A percentile compares a stretch with the other conserved stretches of the same genome.
Conservation (phyloP, 2,797 vertebrate species). For the Limosa lapponica region DNA sequence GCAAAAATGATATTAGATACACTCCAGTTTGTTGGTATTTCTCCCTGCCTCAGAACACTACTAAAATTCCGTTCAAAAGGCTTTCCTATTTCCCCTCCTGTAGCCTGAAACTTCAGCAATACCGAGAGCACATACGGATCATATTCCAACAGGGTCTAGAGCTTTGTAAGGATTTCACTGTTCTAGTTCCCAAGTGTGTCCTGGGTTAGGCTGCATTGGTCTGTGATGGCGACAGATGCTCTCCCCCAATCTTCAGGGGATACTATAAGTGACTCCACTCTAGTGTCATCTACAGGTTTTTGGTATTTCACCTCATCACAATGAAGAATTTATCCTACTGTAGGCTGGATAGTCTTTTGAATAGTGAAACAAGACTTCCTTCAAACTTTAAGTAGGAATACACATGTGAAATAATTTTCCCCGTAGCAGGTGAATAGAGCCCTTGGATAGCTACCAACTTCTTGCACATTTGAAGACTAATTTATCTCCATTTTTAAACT, state of each 20-base stretch:
- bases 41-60: background rate
- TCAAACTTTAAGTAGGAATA: background rate
- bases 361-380: background rate
- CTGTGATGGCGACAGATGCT: too few species aligned
- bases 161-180: background rate
- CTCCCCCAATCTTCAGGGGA: too few species aligned
- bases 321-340: background rate
- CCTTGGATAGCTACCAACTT: background rate
- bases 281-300: background rate
- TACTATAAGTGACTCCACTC: background rate
- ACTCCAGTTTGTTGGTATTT: background rate
- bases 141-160: background rate
- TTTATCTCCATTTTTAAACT: background rate
- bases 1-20: background rate
- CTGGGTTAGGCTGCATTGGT: too few species aligned
- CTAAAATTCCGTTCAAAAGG: background rate
- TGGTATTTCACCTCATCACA: slow-evolving; percentile 31
- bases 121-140: rapidly evolving
- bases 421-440: background rate
- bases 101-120: background rate
- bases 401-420: background rate
- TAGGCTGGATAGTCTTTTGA: background rate
- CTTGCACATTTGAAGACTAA: background rate
- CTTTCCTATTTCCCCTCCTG: background rate
- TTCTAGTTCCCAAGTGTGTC: background rate